Percentiles rank a stretch among this genome's conserved stretches.
Evolutionary conservation across 2,113 vertebrate species (phyloP).

Genomic region (Plecotus auritus): DNA sequence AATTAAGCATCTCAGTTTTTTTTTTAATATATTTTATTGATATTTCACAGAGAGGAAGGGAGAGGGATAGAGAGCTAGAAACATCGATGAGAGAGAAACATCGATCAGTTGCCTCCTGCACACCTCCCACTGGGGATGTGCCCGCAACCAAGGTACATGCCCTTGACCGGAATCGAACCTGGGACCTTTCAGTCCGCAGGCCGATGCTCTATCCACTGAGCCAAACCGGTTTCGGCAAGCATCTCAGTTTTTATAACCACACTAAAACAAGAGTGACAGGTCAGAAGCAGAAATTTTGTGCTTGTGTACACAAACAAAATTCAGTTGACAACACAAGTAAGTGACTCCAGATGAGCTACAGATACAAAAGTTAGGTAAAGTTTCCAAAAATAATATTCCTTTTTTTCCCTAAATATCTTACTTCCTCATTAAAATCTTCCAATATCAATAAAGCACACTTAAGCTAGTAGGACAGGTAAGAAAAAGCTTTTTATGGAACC

Average conservation of each 20-base stretch:
- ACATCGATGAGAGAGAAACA: too few species aligned
- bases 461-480: slow-evolving; percentile 7
- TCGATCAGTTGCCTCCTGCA: too few species aligned
- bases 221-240: too few species aligned
- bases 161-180: too few species aligned
- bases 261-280: not conserved
- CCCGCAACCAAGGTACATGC: too few species aligned
- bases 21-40: too few species aligned
- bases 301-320: not conserved
- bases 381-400: not conserved
- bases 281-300: not conserved
- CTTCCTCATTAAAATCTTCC: not conserved
- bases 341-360: not conserved
- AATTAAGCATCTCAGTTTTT: too few species aligned
- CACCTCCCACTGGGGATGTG: too few species aligned
- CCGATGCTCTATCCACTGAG: too few species aligned
- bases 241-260: not conserved
- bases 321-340: not conserved
- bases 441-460: slow-evolving; percentile 2
- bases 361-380: not conserved
- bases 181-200: too few species aligned
- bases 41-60: too few species aligned
- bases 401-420: not conserved
- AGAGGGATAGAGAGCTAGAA: too few species aligned
- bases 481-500: slow-evolving; percentile 36